These are phyloP conservation scores for Charadrius vociferus DNA, from an alignment of 2,113 vertebrate species.

Conservation along the genomic window DNA sequence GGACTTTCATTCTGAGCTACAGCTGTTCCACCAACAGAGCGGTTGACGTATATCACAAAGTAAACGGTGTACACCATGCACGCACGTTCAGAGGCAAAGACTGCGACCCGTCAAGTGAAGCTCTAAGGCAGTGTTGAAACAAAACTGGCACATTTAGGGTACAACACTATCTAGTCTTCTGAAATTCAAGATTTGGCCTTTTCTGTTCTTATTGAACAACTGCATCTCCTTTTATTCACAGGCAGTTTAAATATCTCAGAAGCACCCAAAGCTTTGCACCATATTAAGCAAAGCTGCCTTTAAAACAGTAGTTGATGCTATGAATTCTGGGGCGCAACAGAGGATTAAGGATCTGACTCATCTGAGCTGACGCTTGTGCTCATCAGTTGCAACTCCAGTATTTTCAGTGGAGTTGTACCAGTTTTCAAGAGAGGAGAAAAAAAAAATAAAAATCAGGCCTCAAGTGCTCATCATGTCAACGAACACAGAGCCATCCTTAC, in stretches of 20 bases:
- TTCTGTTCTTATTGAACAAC: neutral
- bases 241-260: neutral
- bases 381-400: conserved; percentile 31
- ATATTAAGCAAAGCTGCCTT: conserved; percentile 6
- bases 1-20: neutral
- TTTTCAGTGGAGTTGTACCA: conserved; percentile 32
- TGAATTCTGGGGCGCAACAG: conserved; percentile 20
- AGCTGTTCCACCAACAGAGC: neutral
- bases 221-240: neutral
- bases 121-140: neutral
- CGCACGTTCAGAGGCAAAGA: neutral
- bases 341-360: conserved; percentile 54
- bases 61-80: neutral
- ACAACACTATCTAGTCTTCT: neutral
- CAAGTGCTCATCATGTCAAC: conserved; percentile 48
- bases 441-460: neutral
- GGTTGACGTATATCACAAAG: fast-evolving
- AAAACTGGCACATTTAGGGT: neutral
- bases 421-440: neutral
- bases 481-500: conserved; percentile 42
- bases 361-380: conserved; percentile 14
- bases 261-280: neutral
- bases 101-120: neutral
- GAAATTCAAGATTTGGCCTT: neutral
- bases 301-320: conserved; percentile 9